These are phyloP conservation scores for Thera obeliscata DNA, from an alignment of 2,888 invertebrate species.

Conservation along the genomic window DNA sequence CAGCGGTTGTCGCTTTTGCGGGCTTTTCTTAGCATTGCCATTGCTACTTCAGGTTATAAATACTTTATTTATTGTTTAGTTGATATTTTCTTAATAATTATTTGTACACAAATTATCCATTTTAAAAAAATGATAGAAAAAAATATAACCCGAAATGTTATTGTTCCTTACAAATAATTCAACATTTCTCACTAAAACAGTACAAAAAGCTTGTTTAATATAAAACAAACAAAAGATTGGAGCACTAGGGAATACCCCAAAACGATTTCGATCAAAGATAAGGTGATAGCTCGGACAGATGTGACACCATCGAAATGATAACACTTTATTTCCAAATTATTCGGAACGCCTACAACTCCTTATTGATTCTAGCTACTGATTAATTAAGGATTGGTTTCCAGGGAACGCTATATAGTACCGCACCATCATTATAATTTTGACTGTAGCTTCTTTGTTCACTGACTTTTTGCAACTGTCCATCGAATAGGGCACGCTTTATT, in stretches of 20 bases:
- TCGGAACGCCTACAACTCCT: conserved; percentile 27
- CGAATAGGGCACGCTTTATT: no score
- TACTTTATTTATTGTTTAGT: no score
- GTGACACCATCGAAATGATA: conserved; percentile 38
- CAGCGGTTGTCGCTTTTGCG: no score
- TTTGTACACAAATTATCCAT: no score
- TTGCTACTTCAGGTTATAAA: no score
- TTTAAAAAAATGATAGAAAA: no score
- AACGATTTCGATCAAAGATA: conserved; percentile 39
- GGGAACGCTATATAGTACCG: background rate
- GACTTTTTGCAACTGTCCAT: no score
- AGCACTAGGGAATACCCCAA: conserved; percentile 8
- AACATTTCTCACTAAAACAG: background rate
- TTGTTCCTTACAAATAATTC: background rate
- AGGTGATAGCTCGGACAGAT: conserved; percentile 35
- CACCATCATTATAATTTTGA: background rate
- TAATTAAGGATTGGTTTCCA: conserved; percentile 13
- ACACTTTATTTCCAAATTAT: conserved; percentile 31
- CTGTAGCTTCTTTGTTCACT: no score
- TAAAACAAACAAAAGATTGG: background rate
- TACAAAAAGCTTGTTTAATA: no score
- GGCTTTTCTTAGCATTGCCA: no score
- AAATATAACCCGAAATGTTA: background rate
- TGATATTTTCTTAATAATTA: no score
- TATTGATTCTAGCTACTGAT: conserved; percentile 33